A percentile compares a stretch with the other conserved stretches of the same genome.
Conservation (phyloP, 1,140 invertebrate genomes). For the Calliopsis andreniformis region DNA sequence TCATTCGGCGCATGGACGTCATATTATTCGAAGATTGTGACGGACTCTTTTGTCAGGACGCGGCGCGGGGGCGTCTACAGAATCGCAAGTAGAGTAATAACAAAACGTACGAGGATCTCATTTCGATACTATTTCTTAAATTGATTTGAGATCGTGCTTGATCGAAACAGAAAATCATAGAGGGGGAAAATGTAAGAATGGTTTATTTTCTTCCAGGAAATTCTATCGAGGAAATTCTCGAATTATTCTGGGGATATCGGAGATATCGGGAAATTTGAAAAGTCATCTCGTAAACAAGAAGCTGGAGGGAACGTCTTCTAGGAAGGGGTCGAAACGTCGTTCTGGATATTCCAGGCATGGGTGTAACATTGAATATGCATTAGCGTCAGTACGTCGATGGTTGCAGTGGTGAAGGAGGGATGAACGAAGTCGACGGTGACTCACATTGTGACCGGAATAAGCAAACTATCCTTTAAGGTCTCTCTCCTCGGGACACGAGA, state of each 20-base stretch:
- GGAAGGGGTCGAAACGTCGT: constrained; percentile 38
- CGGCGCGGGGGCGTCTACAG: not conserved
- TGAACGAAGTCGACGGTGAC: constrained; percentile 67
- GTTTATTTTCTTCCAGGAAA: not conserved
- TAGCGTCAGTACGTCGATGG: constrained; percentile 70
- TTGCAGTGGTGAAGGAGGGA: constrained; percentile 60
- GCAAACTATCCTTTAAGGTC: constrained; percentile 71
- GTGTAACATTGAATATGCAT: constrained; percentile 78
- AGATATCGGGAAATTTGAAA: constrained; percentile 26
- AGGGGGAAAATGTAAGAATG: not conserved
- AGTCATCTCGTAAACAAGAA: constrained; percentile 37
- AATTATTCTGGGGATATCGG: not conserved
- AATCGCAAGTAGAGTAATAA: constrained; percentile 30
- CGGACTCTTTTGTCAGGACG: constrained; percentile 27
- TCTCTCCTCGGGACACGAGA: constrained; percentile 5
- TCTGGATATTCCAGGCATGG: constrained; percentile 66
- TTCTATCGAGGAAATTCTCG: too few relatives aligned
- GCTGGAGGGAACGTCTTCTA: not conserved
- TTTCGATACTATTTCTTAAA: not conserved
- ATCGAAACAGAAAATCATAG: too few relatives aligned
- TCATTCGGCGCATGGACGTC: constrained; percentile 35
- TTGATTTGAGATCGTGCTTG: not conserved
- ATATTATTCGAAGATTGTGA: constrained; percentile 52
- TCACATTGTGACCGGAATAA: constrained; percentile 77
- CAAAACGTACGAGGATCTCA: not conserved